phyloP scores from a whole-genome alignment of 2,797 vertebrate genomes.

The Amphiprion clarkii region DNA sequence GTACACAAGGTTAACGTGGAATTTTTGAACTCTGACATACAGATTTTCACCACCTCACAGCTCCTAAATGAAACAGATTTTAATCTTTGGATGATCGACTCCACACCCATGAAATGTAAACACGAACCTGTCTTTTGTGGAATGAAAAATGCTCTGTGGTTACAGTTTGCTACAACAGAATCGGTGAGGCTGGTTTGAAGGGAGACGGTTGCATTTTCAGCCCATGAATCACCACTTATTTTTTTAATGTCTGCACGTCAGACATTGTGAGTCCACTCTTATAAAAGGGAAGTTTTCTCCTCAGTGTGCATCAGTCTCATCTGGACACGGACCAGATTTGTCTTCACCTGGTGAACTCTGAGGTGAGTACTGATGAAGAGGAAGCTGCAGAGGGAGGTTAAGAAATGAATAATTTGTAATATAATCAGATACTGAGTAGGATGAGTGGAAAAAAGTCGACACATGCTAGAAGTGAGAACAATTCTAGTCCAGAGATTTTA shows the following conservation, averaged over 20 bases:
- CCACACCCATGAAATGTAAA: too few species aligned
- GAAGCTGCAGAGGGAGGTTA: neutral
- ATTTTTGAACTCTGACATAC: too few species aligned
- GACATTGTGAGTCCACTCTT: neutral
- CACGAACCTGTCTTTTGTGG: too few species aligned
- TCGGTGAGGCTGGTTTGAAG: neutral
- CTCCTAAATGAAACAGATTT: too few species aligned
- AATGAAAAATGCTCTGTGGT: neutral
- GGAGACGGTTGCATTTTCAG: neutral
- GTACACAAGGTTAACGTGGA: too few species aligned
- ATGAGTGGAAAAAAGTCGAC: too few species aligned
- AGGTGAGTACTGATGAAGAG: slow-evolving; percentile 37
- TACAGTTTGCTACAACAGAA: neutral
- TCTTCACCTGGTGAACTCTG: slow-evolving; percentile 2
- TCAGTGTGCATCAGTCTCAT: slow-evolving; percentile 21
- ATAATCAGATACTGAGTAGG: too few species aligned
- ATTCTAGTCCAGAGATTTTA: too few species aligned
- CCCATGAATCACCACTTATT: neutral
- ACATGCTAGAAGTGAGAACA: too few species aligned
- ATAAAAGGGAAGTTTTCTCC: slow-evolving; percentile 20
- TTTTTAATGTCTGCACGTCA: neutral
- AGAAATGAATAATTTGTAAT: too few species aligned
- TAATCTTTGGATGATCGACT: too few species aligned
- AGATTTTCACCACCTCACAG: too few species aligned
- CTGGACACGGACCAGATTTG: slow-evolving; percentile 1